Percentiles rank a stretch among this genome's conserved stretches.
Evolutionary conservation across 2,113 vertebrate genomes (phyloP).

Genomic region (Apodemus speciosus): DNA sequence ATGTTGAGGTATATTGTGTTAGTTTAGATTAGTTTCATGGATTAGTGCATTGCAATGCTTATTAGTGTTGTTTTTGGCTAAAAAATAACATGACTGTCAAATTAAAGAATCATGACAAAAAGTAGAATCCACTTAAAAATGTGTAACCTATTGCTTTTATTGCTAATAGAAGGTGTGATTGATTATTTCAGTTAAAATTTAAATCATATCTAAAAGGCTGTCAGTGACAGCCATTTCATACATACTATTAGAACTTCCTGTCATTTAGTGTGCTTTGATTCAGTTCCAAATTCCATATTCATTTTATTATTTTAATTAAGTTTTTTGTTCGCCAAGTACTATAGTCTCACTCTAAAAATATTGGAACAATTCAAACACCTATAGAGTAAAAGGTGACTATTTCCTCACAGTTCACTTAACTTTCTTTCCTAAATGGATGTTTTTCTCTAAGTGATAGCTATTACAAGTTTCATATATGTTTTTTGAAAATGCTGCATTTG

Average conservation of each 20-base stretch:
- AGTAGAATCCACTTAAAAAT: slow-evolving; percentile 14
- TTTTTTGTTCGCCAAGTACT: not conserved
- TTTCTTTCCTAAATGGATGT: not conserved
- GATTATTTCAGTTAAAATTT: slow-evolving; percentile 34
- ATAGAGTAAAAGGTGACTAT: not conserved
- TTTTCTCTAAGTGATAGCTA: not conserved
- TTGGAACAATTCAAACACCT: not conserved
- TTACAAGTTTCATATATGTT: not conserved
- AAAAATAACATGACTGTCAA: not conserved
- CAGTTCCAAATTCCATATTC: not conserved
- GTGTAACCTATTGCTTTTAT: slow-evolving; percentile 23
- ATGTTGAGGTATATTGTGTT: not conserved
- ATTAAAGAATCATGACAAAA: slow-evolving; percentile 27
- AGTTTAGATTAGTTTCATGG: not conserved
- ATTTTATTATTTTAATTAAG: not conserved
- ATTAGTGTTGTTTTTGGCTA: slow-evolving; percentile 17
- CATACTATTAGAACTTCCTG: not conserved
- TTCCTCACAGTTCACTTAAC: not conserved
- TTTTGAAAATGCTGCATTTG: not conserved
- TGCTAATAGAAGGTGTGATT: slow-evolving; percentile 23
- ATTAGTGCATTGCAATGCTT: not conserved
- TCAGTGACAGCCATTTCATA: not conserved
- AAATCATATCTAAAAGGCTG: slow-evolving; percentile 26
- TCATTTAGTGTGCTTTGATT: slow-evolving; percentile 2
- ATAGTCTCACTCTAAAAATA: not conserved